A percentile compares a stretch with the other conserved stretches of the same genome.
Conservation (phyloP, 2,113 vertebrate species). For the Tachuris rubrigastra region DNA sequence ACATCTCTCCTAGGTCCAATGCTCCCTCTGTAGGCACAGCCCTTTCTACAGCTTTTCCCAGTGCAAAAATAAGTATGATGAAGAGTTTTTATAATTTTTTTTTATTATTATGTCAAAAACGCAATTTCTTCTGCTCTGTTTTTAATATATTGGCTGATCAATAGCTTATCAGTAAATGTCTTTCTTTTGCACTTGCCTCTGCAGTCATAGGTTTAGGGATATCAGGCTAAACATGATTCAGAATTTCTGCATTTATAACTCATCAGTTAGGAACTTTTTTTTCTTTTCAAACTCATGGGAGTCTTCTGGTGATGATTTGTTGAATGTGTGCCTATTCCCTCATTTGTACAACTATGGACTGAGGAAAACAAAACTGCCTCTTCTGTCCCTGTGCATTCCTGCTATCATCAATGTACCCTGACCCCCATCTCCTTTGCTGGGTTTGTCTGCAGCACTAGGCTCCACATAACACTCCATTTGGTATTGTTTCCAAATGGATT, state of each 20-base stretch:
- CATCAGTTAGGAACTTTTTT: neutral
- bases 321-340: neutral
- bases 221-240: neutral
- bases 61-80: neutral
- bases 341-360: neutral
- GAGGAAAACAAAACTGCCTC: neutral
- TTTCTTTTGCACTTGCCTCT: neutral
- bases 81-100: neutral
- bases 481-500: neutral
- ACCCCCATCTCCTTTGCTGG: neutral
- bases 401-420: neutral
- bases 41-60: neutral
- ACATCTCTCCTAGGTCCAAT: constrained; percentile 21
- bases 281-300: neutral
- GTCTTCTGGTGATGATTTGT: neutral
- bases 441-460: neutral
- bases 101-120: neutral
- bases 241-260: neutral
- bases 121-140: neutral
- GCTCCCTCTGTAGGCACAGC: constrained; percentile 71
- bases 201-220: neutral
- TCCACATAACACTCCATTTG: neutral
- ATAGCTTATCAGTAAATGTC: neutral
- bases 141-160: neutral
- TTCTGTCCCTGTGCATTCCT: neutral